phyloP scores from a whole-genome alignment of 2,888 invertebrate species.

The Ormyrus nitidulus region DNA sequence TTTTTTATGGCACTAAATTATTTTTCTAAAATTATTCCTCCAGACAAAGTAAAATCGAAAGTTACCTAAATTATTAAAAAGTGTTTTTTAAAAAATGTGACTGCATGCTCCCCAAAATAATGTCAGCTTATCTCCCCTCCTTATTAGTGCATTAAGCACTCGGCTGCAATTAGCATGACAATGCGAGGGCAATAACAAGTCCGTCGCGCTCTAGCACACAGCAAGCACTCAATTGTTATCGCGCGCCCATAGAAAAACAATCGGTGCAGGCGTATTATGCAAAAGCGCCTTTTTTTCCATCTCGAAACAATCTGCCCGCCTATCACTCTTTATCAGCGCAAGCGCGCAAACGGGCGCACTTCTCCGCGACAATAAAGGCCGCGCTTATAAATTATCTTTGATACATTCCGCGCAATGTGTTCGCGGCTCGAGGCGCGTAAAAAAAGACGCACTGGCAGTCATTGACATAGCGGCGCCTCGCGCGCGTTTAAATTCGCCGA shows the following conservation, averaged over 20 bases:
- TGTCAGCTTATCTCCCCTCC: not conserved
- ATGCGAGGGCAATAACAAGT: slow-evolving; percentile 1
- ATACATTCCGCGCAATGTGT: not conserved
- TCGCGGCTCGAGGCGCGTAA: not conserved
- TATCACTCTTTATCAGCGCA: not conserved
- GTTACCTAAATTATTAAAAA: too few relatives aligned
- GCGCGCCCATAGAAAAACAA: not conserved
- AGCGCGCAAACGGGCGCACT: not conserved
- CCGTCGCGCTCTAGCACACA: not conserved
- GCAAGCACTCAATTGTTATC: not conserved
- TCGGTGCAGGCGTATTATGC: slow-evolving; percentile 2
- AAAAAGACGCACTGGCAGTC: not conserved
- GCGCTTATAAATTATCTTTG: slow-evolving; percentile 2
- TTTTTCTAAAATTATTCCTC: too few relatives aligned
- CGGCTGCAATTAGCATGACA: slow-evolving; percentile 3
- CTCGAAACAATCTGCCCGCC: not conserved
- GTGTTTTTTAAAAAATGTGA: too few relatives aligned
- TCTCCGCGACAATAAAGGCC: slow-evolving; percentile 11
- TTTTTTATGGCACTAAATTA: too few relatives aligned
- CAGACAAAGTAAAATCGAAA: too few relatives aligned
- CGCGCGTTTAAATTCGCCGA: slow-evolving; percentile 22
- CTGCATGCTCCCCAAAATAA: too few relatives aligned
- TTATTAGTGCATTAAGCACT: not conserved
- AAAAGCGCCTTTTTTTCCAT: not conserved
- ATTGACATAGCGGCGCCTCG: not conserved